Evolutionary conservation across 2,888 invertebrate genomes (phyloP), one percentile per base, ranked within the genome.

Genomic region (Philopedon plagiatum): DNA sequence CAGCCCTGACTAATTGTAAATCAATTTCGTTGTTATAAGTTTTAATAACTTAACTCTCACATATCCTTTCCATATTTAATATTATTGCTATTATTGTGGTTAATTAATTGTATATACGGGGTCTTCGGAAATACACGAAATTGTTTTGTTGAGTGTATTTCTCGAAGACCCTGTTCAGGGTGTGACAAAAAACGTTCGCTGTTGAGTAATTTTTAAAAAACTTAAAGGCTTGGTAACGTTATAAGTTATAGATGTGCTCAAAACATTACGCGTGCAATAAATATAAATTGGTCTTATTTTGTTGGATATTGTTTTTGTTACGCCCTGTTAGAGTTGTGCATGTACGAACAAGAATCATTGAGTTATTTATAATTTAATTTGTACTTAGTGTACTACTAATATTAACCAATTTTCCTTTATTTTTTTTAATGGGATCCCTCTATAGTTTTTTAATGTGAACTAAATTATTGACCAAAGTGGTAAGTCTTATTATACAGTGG

Each of bases 51-150:
- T 32, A 65, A 54, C 39, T 60, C 39, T 78, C 78, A 81, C 81
- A 82, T 81, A 82, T 82, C 81, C 79, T 81, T 81, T 80, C 80
- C 80, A 81, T 79, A 77, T 77, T 67, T 32, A 62, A 41, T 72
- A 44, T 72, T 57, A 66, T 56, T 63, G 61, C 18, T 56, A 57
- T 37, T 57, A 57, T 57, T 57, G 56, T 71, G 62, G 58, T 72
- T 56, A 21, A 57, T 49, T 46, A 49, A 13, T 65, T 49, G 26
- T 49, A 49, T 15, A 46, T 60, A 67, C 39, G 41, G 64, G 18
- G 54, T 26, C 39, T 58, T 39, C 57, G 37, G 23, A 39, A 34
- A 37, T 37, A 21, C 32, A 34, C n/a, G 1, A 11, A 9, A 44
- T 1, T 18, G 18, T 19, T 44, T 21, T 5, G 44, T 44, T 5